Base-by-base conservation (phyloP, 1,140 invertebrate genomes). In the Zaprionus tsacasi region DNA sequence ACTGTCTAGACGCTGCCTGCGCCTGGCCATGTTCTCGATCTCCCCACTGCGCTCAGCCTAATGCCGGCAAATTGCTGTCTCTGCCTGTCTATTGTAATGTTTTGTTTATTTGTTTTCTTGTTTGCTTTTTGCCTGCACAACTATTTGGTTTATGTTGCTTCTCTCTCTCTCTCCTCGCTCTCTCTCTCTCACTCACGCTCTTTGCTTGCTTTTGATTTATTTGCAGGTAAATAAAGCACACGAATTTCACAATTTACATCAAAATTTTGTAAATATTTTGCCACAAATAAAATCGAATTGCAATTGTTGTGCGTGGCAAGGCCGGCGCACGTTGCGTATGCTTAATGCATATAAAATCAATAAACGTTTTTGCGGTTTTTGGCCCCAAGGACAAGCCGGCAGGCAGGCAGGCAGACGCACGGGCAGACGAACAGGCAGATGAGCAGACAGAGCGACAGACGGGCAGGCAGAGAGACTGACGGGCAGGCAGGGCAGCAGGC, bases 121-220 rank as follows among this genome's bases (percentile, higher is more conserved):
- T 11, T 52, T 36, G 21, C 38, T 15, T 68, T 70, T 70, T 17
- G 38, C 40, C 40, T 45, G 40, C 40, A 45, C 40, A 45, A 45
- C 40, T 45, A 45, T 45, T 45, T 45, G 40, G 40, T 45, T 45
- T 45, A 45, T 45, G 40, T 15, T 15, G n/a, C 40, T 15, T 0
- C 7, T 45, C n/a, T 45, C 6, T 13, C 7, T 15, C n/a, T 43
- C 40, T 43, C 11, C 17, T n/a, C 1, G 15, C 54, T 67, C 56
- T 57, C 57, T 59, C 10, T 59, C n/a, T 3, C 1, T 58, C 10
- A 30, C 0, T 3, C 1, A 54, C 10, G 27, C 0, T 35, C 36
- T 75, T 50, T 45, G 43, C 79, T 79, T 77, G 76, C 70, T 81
- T 78, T 64, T 76, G 68, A 87, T 87, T 82, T 82, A 79, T 78